phyloP scores from a whole-genome alignment of 2,888 invertebrate genomes.

The Cephus sareptanus region DNA sequence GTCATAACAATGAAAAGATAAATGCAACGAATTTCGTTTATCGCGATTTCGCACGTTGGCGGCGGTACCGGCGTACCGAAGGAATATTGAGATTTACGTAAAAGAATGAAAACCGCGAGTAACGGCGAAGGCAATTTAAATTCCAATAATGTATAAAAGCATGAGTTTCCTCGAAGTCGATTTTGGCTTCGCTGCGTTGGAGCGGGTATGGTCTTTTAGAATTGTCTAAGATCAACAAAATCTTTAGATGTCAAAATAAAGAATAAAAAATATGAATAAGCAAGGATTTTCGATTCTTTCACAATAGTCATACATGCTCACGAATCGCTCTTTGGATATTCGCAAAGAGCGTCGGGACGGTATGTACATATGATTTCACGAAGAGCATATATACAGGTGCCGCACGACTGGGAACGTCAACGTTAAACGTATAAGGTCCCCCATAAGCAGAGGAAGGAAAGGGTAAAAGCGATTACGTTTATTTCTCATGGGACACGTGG shows the following conservation, averaged over 20 bases:
- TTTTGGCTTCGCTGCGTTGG: neutral
- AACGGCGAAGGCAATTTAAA: constrained; percentile 51
- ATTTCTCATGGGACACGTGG: constrained; percentile 53
- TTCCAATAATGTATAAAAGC: constrained; percentile 55
- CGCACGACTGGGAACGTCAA: neutral
- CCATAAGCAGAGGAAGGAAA: neutral
- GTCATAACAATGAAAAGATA: neutral
- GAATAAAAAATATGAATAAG: neutral
- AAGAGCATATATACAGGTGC: neutral
- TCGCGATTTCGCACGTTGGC: constrained; percentile 6
- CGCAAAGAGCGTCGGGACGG: neutral
- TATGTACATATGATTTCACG: neutral
- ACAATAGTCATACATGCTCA: neutral
- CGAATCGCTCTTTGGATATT: neutral
- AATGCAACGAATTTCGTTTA: neutral
- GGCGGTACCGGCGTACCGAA: constrained; percentile 34
- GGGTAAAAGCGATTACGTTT: constrained; percentile 56
- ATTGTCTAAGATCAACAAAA: neutral
- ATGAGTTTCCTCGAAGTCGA: constrained; percentile 34
- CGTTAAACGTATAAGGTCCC: neutral
- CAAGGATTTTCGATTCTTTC: neutral
- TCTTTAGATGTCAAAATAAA: neutral
- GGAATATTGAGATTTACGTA: constrained; percentile 53
- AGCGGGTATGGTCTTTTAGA: neutral
- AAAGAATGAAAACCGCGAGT: constrained; percentile 40